These are phyloP conservation scores for Microcebus ravelobensis DNA, from an alignment of 2,113 vertebrate genomes.

Conservation along the genomic window DNA sequence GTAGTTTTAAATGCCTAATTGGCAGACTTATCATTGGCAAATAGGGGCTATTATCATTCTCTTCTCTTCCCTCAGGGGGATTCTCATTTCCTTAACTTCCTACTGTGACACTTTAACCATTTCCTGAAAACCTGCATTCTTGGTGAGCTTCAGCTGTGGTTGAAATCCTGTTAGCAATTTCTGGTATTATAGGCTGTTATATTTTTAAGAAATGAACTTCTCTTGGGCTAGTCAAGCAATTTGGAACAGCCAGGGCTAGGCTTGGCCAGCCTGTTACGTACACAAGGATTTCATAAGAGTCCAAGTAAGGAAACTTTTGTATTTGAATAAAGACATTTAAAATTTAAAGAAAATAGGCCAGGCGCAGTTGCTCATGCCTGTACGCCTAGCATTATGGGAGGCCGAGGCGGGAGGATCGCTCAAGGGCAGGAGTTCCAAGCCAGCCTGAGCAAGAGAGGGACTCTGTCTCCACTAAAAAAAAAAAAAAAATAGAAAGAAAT, in stretches of 20 bases:
- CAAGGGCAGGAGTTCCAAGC: too few relatives aligned
- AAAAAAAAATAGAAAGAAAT: too few relatives aligned
- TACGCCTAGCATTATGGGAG: too few relatives aligned
- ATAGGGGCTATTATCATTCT: not conserved
- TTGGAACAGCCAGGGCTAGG: not conserved
- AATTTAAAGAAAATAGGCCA: not conserved
- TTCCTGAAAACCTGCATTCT: not conserved
- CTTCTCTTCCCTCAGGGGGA: not conserved
- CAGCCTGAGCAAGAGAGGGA: too few relatives aligned
- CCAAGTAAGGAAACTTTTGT: not conserved
- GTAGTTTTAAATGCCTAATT: constrained; percentile 34
- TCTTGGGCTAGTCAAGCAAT: not conserved
- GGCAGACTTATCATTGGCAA: not conserved
- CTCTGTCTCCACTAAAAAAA: too few relatives aligned
- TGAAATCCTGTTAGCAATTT: constrained; percentile 26
- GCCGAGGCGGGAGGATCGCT: too few relatives aligned
- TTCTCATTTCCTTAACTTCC: constrained; percentile 22
- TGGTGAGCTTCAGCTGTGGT: not conserved
- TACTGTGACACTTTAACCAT: not conserved
- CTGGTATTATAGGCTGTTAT: not conserved
- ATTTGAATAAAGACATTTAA: not conserved
- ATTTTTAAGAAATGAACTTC: not conserved
- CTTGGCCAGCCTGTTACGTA: not conserved
- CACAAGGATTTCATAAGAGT: not conserved
- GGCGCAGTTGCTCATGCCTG: fast-evolving